Evolutionary conservation across 35 echinoderm and acorn worm species (phyloP), one percentile per base, ranked within the genome.

Genomic region (Heliocidaris tuberculata): DNA sequence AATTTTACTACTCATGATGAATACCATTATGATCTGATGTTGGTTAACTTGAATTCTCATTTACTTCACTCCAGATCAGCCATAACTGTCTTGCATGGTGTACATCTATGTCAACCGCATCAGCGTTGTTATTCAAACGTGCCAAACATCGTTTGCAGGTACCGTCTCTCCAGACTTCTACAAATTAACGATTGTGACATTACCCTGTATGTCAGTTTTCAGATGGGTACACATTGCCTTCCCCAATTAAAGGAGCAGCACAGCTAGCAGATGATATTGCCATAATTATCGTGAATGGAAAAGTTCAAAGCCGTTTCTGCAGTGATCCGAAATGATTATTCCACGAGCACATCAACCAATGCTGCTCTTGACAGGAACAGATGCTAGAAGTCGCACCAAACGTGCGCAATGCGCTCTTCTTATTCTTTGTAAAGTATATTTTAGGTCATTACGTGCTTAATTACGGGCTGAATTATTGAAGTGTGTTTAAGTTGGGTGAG

Each of bases 111-210:
- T 27, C 65, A 78, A 78, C 65, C 65, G 65, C 65, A 78, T 78
- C 65, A 78, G 65, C 27, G 65, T 78, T 78, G 65, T 78, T 78
- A 78, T 78, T 78, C 65, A 78, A 78, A 78, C 19, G 65, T n/a
- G 27, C 21, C 65, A 78, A 78, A 78, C 65, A 27, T 78, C 65
- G 27, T 78, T 78, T 27, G 19, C 65, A 78, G 65, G 65, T 24
- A 78, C 17, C 27, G 7, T 78, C 27, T 27, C 21, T 27, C 65
- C 6, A 78, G 21, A 78, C 0, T 78, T 78, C 19, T 3, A 78
- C 65, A 78, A 78, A 78, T n/a, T 78, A 78, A 56, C 65, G 21
- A n/a, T 78, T 78, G 65, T 78, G 65, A 78, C 65, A 78, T 78
- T 78, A 19, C 19, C 65, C 8, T 6, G 21, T 8, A 78, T 78